A percentile compares a stretch with the other conserved stretches of the same genome.
phyloP scores from a whole-genome alignment of 2,888 invertebrate genomes.

The Trilocha varians region DNA sequence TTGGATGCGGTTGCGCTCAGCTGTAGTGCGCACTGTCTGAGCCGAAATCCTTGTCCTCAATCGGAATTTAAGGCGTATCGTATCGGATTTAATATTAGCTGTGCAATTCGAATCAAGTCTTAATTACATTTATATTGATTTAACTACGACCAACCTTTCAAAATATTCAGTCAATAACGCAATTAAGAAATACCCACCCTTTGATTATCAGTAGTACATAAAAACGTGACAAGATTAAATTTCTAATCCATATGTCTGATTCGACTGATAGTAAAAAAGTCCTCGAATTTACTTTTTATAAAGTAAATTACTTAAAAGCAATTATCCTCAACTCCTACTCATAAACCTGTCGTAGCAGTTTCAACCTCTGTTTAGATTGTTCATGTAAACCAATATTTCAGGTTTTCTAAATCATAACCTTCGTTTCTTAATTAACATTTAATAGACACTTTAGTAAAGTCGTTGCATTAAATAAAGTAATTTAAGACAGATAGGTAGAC shows the following conservation, averaged over 20 bases:
- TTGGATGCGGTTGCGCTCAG: conserved; percentile 24
- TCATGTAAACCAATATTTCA: background rate
- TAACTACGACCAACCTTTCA: background rate
- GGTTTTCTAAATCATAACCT: background rate
- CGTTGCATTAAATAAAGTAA: too few relatives aligned
- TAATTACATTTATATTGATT: background rate
- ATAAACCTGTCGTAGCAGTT: background rate
- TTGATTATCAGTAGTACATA: too few relatives aligned
- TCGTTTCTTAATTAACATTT: background rate
- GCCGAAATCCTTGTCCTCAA: conserved; percentile 65
- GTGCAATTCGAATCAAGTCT: background rate
- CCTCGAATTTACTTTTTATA: too few relatives aligned
- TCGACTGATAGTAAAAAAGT: too few relatives aligned
- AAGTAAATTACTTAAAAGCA: background rate
- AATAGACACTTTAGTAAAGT: background rate
- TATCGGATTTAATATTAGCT: conserved; percentile 46
- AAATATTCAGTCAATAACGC: too few relatives aligned
- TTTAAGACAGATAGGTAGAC: too few relatives aligned
- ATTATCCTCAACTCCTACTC: background rate
- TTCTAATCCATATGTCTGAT: too few relatives aligned
- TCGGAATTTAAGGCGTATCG: conserved; percentile 57
- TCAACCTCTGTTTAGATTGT: background rate
- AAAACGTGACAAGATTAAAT: too few relatives aligned
- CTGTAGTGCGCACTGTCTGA: conserved; percentile 30
- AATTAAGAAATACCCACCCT: too few relatives aligned